Evolutionary conservation across 2,113 vertebrate genomes (phyloP).

Genomic region (Vulpes vulpes): DNA sequence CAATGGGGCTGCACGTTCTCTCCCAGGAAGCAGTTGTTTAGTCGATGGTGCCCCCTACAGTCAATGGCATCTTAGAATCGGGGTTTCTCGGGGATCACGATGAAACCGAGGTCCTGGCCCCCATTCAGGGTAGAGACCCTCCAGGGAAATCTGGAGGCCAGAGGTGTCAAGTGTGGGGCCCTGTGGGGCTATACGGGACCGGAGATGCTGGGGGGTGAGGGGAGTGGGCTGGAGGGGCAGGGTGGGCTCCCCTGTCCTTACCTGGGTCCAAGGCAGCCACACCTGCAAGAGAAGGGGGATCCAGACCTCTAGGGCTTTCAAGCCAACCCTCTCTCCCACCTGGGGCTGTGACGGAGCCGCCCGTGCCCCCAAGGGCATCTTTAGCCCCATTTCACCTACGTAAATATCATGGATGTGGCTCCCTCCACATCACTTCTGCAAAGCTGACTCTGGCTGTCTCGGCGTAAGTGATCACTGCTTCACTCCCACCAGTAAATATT

Average conservation of each 20-base stretch:
- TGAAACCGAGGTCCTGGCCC: too few relatives aligned
- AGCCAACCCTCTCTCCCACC: accelerated
- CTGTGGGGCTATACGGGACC: too few relatives aligned
- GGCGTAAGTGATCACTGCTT: background rate
- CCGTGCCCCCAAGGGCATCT: accelerated
- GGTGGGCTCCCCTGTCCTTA: background rate
- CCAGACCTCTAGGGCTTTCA: background rate
- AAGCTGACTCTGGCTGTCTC: background rate
- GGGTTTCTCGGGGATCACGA: background rate
- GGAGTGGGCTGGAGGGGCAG: accelerated
- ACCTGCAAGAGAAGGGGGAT: background rate
- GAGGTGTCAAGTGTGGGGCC: background rate
- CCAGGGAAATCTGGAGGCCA: background rate
- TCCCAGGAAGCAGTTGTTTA: background rate
- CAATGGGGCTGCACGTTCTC: accelerated
- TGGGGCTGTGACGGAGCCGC: accelerated
- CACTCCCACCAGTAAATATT: background rate
- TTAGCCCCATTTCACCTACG: background rate
- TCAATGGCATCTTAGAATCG: background rate
- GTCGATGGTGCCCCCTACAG: background rate
- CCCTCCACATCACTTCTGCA: background rate
- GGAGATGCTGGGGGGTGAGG: background rate
- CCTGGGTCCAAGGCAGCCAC: background rate
- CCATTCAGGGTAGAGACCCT: background rate
- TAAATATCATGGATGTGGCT: accelerated